Evolutionary conservation across 2,888 invertebrate genomes (phyloP).

Genomic region (Drosophila putrida): DNA sequence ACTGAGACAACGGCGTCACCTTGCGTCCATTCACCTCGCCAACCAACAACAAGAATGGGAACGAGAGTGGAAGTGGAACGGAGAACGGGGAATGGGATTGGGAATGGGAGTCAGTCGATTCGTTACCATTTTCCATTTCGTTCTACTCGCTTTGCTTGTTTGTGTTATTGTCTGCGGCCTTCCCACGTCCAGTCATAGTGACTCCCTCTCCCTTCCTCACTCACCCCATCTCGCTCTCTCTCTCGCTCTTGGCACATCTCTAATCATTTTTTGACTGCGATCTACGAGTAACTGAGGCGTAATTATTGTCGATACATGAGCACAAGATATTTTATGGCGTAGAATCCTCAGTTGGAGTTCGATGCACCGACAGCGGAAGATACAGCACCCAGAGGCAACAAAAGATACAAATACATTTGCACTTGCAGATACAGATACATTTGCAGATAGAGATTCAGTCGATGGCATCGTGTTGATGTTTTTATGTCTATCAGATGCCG

Average conservation of each 20-base stretch:
- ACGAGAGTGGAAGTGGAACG: constrained; percentile 25
- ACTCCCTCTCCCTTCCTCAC: background rate
- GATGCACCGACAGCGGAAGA: constrained; percentile 61
- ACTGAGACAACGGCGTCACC: constrained; percentile 62
- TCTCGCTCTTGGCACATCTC: background rate
- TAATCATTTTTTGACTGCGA: constrained; percentile 33
- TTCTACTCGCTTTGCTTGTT: constrained; percentile 57
- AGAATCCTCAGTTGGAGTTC: constrained; percentile 59
- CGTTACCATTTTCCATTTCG: constrained; percentile 77
- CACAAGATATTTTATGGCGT: constrained; percentile 51
- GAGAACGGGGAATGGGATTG: background rate
- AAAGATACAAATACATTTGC: constrained; percentile 13
- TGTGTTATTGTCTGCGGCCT: constrained; percentile 58
- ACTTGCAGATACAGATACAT: constrained; percentile 22
- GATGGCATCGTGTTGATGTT: constrained; percentile 71
- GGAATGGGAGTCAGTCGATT: constrained; percentile 54
- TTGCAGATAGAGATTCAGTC: constrained; percentile 9
- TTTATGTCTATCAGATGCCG: constrained; percentile 75
- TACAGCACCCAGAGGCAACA: constrained; percentile 9
- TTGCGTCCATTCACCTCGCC: constrained; percentile 79
- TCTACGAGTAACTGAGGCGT: constrained; percentile 62
- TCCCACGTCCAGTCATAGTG: constrained; percentile 52
- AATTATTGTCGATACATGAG: constrained; percentile 72
- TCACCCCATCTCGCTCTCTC: background rate
- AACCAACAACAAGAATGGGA: constrained; percentile 37